Evolutionary conservation across 2,797 vertebrate genomes (phyloP).

Genomic region (Coregonus suidteri): DNA sequence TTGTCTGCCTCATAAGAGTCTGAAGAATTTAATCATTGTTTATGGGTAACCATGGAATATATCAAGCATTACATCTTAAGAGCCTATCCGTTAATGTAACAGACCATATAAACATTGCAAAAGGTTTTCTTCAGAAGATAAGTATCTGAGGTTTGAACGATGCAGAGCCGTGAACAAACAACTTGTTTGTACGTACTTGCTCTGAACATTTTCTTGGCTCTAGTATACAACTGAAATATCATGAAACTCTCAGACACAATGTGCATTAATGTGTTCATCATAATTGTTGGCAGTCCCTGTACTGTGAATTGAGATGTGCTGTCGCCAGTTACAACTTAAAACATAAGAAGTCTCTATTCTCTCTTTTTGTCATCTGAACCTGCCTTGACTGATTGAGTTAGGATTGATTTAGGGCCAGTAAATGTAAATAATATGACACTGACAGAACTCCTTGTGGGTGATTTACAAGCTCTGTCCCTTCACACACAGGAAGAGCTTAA

Average conservation of each 20-base stretch:
- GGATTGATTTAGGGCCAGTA: conserved; percentile 33
- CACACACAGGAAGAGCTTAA: conserved; percentile 50
- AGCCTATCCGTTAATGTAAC: conserved; percentile 1
- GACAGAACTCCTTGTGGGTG: conserved; percentile 43
- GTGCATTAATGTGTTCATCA: conserved; percentile 8
- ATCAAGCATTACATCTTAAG: not conserved
- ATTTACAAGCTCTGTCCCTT: conserved; percentile 43
- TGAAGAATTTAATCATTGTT: conserved; percentile 18
- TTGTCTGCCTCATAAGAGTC: conserved; percentile 10
- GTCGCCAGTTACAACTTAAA: not conserved
- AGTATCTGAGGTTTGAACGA: conserved; percentile 15
- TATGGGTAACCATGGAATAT: conserved; percentile 1
- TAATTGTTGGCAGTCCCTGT: not conserved
- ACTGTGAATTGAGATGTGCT: not conserved
- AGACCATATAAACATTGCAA: not conserved
- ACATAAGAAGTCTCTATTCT: not conserved
- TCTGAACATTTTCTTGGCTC: conserved; percentile 13
- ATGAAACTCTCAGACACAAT: not conserved
- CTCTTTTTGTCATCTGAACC: not conserved
- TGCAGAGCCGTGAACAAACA: conserved; percentile 21
- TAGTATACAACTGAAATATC: not conserved
- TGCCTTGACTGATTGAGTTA: conserved; percentile 35
- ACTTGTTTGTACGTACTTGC: conserved; percentile 8
- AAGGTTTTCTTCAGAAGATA: not conserved
- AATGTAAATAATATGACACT: conserved; percentile 34